Percentiles rank a stretch among this genome's conserved stretches.
phyloP scores from a whole-genome alignment of 2,888 invertebrate genomes.

The Trissolcus brochymenae region DNA sequence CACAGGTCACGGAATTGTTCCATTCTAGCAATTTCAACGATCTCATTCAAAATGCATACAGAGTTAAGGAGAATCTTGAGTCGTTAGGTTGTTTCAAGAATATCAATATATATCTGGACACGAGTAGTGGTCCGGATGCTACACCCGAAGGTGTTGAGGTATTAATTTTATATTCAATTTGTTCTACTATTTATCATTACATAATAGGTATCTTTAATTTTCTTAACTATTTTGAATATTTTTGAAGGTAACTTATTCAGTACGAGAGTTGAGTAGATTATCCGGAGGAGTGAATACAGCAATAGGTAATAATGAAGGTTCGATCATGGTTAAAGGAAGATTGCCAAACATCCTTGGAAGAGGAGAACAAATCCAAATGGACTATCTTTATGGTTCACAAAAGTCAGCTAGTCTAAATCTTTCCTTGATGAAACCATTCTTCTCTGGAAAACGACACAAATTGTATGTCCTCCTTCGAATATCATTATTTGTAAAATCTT shows the following conservation, averaged over 20 bases:
- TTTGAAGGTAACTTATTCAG: conserved; percentile 88
- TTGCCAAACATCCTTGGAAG: conserved; percentile 91
- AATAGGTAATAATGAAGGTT: conserved; percentile 94
- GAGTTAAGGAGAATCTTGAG: conserved; percentile 85
- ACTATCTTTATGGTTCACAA: conserved; percentile 91
- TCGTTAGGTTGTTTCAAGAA: conserved; percentile 93
- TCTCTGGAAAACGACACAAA: conserved; percentile 81
- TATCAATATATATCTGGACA: conserved; percentile 91
- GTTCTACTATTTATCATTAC: background rate
- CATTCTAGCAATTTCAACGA: conserved; percentile 91
- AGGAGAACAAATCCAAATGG: conserved; percentile 88
- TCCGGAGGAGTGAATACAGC: conserved; percentile 91
- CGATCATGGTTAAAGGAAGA: conserved; percentile 84
- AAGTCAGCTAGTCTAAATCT: conserved; percentile 89
- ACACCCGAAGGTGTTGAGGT: conserved; percentile 90
- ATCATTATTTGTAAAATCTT: background rate
- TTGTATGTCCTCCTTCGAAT: conserved; percentile 76
- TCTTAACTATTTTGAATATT: background rate
- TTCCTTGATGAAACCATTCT: conserved; percentile 89
- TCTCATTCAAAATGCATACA: conserved; percentile 83
- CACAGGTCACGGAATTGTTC: conserved; percentile 89
- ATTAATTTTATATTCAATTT: conserved; percentile 20
- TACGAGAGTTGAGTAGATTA: conserved; percentile 88
- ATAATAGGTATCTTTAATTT: background rate
- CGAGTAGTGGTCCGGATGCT: conserved; percentile 86